Evolutionary conservation across 2,797 vertebrate species (phyloP).

Genomic region (Pygocentrus nattereri): DNA sequence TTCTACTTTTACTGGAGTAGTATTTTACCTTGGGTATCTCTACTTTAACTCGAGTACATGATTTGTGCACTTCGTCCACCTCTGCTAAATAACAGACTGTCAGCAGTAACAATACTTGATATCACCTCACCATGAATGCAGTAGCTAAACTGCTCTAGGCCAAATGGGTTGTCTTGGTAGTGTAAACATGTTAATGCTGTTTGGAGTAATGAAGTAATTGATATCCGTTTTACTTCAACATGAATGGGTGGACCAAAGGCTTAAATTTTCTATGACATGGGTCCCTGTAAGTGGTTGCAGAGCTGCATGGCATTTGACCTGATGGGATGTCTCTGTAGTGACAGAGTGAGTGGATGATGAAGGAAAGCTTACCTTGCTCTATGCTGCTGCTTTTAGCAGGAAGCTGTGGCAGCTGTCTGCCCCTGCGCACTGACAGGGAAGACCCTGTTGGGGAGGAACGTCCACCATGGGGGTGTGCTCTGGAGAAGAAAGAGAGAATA

Average conservation of each 20-base stretch:
- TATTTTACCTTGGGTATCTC: too few species aligned
- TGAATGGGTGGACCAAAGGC: not conserved
- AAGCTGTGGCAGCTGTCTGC: conserved; percentile 93
- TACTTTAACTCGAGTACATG: too few species aligned
- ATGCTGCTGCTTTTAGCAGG: conserved; percentile 92
- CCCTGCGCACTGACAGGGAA: conserved; percentile 86
- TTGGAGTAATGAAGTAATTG: not conserved
- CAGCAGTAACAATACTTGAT: not conserved
- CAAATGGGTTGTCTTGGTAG: not conserved
- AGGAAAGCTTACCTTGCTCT: conserved; percentile 89
- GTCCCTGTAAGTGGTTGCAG: not conserved
- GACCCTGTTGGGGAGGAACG: conserved; percentile 84
- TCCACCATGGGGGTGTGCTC: conserved; percentile 85
- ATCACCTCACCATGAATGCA: not conserved
- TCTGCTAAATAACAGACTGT: too few species aligned
- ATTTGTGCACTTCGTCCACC: too few species aligned
- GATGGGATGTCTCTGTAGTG: not conserved
- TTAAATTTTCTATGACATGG: too few species aligned
- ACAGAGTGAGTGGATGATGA: not conserved
- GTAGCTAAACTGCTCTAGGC: not conserved
- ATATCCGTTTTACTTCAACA: not conserved
- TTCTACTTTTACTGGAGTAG: too few species aligned
- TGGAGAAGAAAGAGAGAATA: conserved; percentile 65
- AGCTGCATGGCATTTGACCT: not conserved
- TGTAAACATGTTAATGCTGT: too few species aligned